phyloP scores from a whole-genome alignment of 2,888 invertebrate genomes.

The Gonocerus acuteangulatus region DNA sequence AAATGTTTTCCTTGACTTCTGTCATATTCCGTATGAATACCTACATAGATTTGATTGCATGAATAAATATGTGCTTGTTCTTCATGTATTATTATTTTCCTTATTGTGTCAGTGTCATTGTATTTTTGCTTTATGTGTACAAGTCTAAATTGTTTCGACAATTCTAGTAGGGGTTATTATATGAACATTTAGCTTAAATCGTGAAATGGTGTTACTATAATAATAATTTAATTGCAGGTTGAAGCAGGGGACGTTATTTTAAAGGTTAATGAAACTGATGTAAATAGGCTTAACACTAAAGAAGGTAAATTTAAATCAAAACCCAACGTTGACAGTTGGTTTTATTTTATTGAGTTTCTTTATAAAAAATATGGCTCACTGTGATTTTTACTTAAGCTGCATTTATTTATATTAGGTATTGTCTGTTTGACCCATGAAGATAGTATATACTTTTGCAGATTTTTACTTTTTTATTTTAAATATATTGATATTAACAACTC shows the following conservation, averaged over 20 bases:
- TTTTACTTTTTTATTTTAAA: not conserved
- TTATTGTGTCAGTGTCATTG: not conserved
- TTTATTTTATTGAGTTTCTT: conserved; percentile 4
- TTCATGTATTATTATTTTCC: not conserved
- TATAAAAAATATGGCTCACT: not conserved
- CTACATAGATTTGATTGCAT: not conserved
- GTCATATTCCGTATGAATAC: too few species aligned
- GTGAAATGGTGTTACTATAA: conserved; percentile 4
- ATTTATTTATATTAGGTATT: not conserved
- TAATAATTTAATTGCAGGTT: conserved; percentile 54
- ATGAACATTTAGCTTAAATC: too few species aligned
- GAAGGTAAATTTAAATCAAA: conserved; percentile 57
- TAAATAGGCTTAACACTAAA: conserved; percentile 84
- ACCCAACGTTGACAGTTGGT: conserved; percentile 20
- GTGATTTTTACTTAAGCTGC: not conserved
- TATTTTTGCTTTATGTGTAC: not conserved
- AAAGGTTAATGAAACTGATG: conserved; percentile 88
- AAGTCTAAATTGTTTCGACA: too few species aligned
- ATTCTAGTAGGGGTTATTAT: too few species aligned
- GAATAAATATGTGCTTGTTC: not conserved
- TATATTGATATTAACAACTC: not conserved
- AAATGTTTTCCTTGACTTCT: too few species aligned
- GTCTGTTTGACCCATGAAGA: not conserved
- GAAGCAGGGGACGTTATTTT: conserved; percentile 90
- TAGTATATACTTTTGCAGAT: not conserved